Conservation (phyloP, 2,113 vertebrate genomes). For the Scomber colias region DNA sequence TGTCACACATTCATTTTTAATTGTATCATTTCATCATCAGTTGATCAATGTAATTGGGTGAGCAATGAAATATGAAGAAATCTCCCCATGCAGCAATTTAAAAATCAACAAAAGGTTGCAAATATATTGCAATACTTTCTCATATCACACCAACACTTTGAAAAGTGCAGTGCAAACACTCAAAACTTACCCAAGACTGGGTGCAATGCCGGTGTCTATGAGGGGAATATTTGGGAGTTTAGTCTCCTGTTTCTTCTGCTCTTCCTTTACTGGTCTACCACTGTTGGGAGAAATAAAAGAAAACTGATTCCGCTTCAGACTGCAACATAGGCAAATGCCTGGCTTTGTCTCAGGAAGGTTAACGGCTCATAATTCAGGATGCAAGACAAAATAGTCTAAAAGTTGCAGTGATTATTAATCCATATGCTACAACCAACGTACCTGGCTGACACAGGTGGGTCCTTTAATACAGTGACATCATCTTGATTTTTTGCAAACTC, state of each 20-base stretch:
- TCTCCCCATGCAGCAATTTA: neutral
- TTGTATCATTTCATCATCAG: too few relatives aligned
- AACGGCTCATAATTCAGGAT: neutral
- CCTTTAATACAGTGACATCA: constrained; percentile 83
- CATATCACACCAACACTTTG: neutral
- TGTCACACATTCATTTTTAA: constrained; percentile 21
- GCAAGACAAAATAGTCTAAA: too few relatives aligned
- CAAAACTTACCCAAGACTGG: constrained; percentile 90
- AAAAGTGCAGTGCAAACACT: neutral
- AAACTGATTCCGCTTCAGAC: neutral
- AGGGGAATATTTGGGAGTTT: constrained; percentile 83
- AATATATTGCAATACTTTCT: constrained; percentile 5
- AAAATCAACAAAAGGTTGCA: neutral
- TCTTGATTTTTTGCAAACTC: constrained; percentile 95
- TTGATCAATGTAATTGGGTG: neutral
- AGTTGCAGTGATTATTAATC: too few relatives aligned
- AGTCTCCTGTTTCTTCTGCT: constrained; percentile 85
- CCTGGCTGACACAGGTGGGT: constrained; percentile 85
- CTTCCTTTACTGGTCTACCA: constrained; percentile 69
- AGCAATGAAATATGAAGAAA: neutral
- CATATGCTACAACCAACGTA: constrained; percentile 27
- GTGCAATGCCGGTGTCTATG: constrained; percentile 90
- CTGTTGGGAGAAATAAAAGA: constrained; percentile 45
- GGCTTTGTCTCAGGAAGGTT: neutral
- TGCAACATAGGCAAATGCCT: neutral